These are phyloP conservation scores for Ecliptopera silaceata DNA, from an alignment of 2,888 invertebrate genomes.

Conservation along the genomic window DNA sequence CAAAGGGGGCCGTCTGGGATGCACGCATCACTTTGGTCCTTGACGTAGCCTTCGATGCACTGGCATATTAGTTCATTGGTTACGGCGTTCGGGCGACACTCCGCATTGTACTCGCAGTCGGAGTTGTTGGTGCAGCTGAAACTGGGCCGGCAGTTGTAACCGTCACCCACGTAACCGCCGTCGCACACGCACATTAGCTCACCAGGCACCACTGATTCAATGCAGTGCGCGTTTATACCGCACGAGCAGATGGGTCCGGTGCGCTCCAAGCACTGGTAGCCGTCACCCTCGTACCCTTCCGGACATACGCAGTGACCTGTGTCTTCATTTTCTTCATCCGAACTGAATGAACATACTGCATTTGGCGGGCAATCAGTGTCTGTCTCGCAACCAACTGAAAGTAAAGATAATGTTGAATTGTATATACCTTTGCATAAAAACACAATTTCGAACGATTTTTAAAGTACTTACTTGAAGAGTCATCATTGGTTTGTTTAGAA, in stretches of 20 bases:
- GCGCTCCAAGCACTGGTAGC: conserved; percentile 86
- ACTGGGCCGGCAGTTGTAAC: conserved; percentile 87
- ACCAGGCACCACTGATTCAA: conserved; percentile 85
- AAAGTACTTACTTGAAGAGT: conserved; percentile 54
- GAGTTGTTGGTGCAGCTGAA: conserved; percentile 85
- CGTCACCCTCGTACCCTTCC: conserved; percentile 93
- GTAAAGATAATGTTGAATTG: conserved; percentile 24
- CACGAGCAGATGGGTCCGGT: conserved; percentile 82
- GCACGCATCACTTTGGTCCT: conserved; percentile 85
- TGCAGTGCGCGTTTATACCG: conserved; percentile 89
- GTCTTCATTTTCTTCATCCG: conserved; percentile 65
- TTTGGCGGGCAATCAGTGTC: conserved; percentile 91
- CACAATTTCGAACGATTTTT: too few species aligned
- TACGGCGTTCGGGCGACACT: conserved; percentile 85
- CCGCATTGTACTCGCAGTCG: conserved; percentile 88
- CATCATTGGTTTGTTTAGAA: conserved; percentile 29
- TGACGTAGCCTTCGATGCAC: conserved; percentile 89
- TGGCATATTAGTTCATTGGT: conserved; percentile 87
- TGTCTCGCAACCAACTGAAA: conserved; percentile 87
- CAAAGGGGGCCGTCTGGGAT: conserved; percentile 83
- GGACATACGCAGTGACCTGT: conserved; percentile 88
- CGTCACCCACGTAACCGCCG: conserved; percentile 92
- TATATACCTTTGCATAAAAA: background rate
- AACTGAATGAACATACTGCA: conserved; percentile 87
- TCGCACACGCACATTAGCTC: conserved; percentile 91